Conservation (phyloP, 2,888 invertebrate genomes). For the Mesochorus sp. region DNA sequence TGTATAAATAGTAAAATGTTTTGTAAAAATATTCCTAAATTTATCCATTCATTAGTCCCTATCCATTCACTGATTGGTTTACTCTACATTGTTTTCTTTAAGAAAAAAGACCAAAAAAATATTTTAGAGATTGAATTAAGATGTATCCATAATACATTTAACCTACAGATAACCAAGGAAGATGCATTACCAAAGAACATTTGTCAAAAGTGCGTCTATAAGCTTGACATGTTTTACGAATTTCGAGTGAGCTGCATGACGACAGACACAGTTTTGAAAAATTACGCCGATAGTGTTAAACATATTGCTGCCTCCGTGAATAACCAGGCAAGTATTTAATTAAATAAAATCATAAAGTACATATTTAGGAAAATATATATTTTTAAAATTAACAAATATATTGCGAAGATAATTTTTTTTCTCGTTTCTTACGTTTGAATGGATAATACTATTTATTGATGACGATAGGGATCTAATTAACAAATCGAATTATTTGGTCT, state of each 20-base stretch:
- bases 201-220: conserved; percentile 87
- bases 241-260: conserved; percentile 87
- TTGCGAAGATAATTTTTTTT: background rate
- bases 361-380: too few relatives aligned
- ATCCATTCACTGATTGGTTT: too few relatives aligned
- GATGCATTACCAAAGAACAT: conserved; percentile 89
- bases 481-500: too few relatives aligned
- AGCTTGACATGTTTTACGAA: conserved; percentile 87
- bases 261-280: conserved; percentile 86
- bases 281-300: conserved; percentile 88
- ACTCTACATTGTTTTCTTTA: too few relatives aligned
- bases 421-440: background rate
- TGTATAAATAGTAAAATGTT: too few relatives aligned
- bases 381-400: too few relatives aligned
- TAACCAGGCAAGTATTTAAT: conserved; percentile 84
- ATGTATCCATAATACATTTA: conserved; percentile 18
- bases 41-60: too few relatives aligned
- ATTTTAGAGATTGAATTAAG: too few relatives aligned
- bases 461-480: too few relatives aligned
- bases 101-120: too few relatives aligned
- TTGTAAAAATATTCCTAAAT: too few relatives aligned
- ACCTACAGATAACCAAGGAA: conserved; percentile 87
- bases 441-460: too few relatives aligned
- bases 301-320: conserved; percentile 87
- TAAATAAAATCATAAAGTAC: background rate